Percentiles rank a stretch among this genome's conserved stretches.
Conservation (phyloP, 2,797 vertebrate species). For the Ispidina picta region DNA sequence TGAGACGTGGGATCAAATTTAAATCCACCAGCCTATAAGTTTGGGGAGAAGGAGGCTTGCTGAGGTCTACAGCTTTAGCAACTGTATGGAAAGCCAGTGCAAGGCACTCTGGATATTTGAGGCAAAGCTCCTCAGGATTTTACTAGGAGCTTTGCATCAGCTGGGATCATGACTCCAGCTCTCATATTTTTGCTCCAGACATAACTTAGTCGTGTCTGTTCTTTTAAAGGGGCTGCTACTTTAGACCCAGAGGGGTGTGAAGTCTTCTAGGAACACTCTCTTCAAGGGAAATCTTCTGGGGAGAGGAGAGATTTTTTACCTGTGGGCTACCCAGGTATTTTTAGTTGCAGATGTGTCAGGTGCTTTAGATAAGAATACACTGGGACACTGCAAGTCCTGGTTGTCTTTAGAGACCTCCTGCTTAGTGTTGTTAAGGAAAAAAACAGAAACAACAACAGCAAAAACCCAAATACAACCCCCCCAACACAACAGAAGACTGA, state of each 20-base stretch:
- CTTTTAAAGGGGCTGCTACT: background rate
- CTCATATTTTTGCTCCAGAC: background rate
- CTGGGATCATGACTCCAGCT: background rate
- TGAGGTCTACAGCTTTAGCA: background rate
- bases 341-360: background rate
- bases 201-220: background rate
- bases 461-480: too few species aligned
- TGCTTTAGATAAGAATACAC: background rate
- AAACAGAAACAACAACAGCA: background rate
- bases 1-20: slow-evolving; percentile 32
- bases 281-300: background rate
- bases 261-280: background rate
- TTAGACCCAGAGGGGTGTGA: background rate
- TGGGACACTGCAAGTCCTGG: background rate
- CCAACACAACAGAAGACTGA: background rate
- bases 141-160: background rate
- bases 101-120: background rate
- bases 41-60: background rate
- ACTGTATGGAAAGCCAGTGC: background rate
- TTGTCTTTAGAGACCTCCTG: background rate
- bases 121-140: background rate
- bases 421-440: background rate
- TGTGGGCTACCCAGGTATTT: background rate
- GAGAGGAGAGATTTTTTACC: background rate
- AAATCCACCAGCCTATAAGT: background rate